These are phyloP conservation scores for Medauroidea extradentata DNA, from an alignment of 1,140 invertebrate genomes.

Conservation along the genomic window DNA sequence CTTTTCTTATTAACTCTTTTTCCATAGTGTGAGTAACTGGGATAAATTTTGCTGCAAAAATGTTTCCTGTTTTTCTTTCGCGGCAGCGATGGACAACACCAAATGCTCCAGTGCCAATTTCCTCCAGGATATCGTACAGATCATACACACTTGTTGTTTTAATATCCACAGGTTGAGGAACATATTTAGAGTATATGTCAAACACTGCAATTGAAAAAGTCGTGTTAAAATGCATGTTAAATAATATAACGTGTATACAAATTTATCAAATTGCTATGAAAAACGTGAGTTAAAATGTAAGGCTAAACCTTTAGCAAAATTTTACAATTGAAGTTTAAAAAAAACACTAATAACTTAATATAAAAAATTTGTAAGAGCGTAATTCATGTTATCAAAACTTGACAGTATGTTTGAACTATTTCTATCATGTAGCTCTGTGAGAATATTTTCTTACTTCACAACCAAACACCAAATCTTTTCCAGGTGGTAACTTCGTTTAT, in stretches of 20 bases:
- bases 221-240: too few species aligned
- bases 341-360: neutral
- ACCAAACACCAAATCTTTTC: too few species aligned
- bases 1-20: constrained; percentile 94
- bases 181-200: constrained; percentile 95
- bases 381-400: too few species aligned
- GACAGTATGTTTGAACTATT: too few species aligned
- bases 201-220: constrained; percentile 61
- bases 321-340: neutral
- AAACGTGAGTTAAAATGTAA: neutral
- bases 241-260: too few species aligned
- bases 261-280: too few species aligned
- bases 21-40: constrained; percentile 92
- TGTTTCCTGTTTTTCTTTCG: constrained; percentile 92
- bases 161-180: constrained; percentile 94
- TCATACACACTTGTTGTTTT: constrained; percentile 94
- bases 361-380: too few species aligned
- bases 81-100: constrained; percentile 97
- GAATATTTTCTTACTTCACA: too few species aligned
- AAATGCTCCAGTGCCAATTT: constrained; percentile 98
- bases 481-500: too few species aligned
- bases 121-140: constrained; percentile 97
- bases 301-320: neutral
- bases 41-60: constrained; percentile 99
- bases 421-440: too few species aligned